Evolutionary conservation across 92 coral and sea anemone genomes (phyloP).

Genomic region (Bergia puertoricense): DNA sequence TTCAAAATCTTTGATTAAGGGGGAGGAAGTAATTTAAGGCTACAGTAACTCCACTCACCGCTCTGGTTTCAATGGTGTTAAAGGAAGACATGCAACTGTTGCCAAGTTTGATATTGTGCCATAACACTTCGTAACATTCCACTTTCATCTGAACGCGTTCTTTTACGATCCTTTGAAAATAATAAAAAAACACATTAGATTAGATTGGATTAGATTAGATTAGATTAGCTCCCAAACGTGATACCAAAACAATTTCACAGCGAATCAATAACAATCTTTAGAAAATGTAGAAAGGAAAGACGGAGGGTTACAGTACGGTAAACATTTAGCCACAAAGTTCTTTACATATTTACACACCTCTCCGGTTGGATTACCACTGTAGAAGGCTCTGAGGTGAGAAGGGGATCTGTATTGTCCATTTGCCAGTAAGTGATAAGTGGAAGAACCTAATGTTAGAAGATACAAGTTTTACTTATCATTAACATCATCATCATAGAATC

Average conservation of each 20-base stretch:
- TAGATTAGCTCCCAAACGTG: not conserved
- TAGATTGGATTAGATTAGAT: not conserved
- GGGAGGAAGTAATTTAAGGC: no score
- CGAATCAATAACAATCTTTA: no score
- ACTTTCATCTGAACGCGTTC: slow-evolving; percentile 80
- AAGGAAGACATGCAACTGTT: slow-evolving; percentile 68
- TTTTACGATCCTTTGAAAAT: slow-evolving; percentile 76
- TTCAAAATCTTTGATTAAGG: not conserved
- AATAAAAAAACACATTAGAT: not conserved
- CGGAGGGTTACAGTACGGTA: not conserved
- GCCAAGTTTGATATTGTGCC: slow-evolving; percentile 74
- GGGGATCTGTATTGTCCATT: slow-evolving; percentile 27
- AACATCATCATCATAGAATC: not conserved
- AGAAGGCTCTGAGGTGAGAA: not conserved
- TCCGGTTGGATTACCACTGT: slow-evolving; percentile 22
- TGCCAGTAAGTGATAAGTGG: slow-evolving; percentile 45
- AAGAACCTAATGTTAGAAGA: slow-evolving; percentile 16
- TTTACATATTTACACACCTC: slow-evolving; percentile 6
- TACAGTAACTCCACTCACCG: slow-evolving; percentile 46
- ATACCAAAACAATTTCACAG: not conserved
- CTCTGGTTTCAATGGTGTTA: slow-evolving; percentile 74
- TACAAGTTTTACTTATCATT: not conserved
- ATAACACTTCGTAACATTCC: slow-evolving; percentile 85
- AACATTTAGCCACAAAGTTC: not conserved
- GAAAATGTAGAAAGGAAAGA: not conserved